Evolutionary conservation across 2,797 vertebrate genomes (phyloP).

Genomic region (Coracias cyanogaster): DNA sequence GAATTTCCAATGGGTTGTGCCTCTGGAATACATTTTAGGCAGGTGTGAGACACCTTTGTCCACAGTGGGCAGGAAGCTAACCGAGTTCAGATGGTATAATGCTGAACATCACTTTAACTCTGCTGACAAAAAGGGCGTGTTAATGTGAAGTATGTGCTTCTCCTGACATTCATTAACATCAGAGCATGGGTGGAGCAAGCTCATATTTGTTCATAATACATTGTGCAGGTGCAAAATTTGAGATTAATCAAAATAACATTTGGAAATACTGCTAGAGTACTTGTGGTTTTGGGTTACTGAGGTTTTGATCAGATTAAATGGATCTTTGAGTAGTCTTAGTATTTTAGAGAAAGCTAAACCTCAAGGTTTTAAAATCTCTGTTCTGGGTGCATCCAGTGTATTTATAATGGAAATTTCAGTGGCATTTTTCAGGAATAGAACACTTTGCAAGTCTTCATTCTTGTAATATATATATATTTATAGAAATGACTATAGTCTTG

Average conservation of each 20-base stretch:
- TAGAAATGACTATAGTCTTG: neutral
- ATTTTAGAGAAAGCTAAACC: neutral
- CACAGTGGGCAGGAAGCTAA: rapidly evolving
- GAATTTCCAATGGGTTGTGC: neutral
- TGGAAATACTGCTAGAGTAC: neutral
- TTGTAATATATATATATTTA: neutral
- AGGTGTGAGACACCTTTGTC: neutral
- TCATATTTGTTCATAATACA: neutral
- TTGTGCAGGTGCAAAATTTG: neutral
- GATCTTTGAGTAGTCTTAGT: neutral
- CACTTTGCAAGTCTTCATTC: neutral
- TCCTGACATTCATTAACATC: neutral
- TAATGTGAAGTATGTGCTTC: neutral
- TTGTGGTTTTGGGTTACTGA: neutral
- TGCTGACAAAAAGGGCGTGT: neutral
- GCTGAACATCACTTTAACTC: neutral
- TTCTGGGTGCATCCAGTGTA: neutral
- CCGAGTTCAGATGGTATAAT: neutral
- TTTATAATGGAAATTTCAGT: neutral
- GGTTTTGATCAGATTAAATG: neutral
- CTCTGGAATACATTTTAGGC: neutral
- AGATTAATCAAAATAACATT: neutral
- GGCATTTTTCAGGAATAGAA: neutral
- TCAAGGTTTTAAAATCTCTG: neutral
- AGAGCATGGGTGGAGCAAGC: rapidly evolving